Conservation (phyloP, 2,888 invertebrate genomes). For the Corbicula japonica region DNA sequence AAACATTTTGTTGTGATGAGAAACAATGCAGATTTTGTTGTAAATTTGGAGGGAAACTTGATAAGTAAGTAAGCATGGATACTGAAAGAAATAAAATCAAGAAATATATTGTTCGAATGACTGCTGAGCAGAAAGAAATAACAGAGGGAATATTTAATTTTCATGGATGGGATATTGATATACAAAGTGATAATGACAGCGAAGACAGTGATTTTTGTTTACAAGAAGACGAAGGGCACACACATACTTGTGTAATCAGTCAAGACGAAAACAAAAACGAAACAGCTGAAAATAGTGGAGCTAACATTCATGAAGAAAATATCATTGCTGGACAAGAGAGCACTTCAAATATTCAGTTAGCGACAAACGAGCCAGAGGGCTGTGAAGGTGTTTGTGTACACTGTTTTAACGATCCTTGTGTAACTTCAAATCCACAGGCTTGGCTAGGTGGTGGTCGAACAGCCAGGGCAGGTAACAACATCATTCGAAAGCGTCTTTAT, state of each 20-base stretch:
- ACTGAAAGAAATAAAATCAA: no score
- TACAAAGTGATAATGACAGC: neutral
- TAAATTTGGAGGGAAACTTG: no score
- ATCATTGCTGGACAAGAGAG: neutral
- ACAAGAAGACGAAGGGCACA: neutral
- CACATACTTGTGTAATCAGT: neutral
- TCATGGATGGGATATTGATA: neutral
- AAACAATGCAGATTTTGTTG: neutral
- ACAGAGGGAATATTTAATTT: neutral
- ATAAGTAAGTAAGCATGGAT: no score
- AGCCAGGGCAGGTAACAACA: constrained; percentile 7
- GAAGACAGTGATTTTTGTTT: neutral
- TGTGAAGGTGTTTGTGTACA: neutral
- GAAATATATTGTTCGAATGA: constrained; percentile 4
- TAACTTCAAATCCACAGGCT: neutral
- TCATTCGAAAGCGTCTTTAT: neutral
- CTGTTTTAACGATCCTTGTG: neutral
- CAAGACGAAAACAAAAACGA: neutral
- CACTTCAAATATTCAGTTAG: neutral
- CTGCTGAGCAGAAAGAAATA: neutral
- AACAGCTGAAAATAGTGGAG: neutral
- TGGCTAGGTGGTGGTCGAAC: neutral
- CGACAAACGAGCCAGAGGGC: neutral
- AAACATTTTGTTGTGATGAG: neutral
- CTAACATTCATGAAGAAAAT: neutral